Base-by-base conservation (phyloP, 2,113 vertebrate species). In the Heterochromis multidens region DNA sequence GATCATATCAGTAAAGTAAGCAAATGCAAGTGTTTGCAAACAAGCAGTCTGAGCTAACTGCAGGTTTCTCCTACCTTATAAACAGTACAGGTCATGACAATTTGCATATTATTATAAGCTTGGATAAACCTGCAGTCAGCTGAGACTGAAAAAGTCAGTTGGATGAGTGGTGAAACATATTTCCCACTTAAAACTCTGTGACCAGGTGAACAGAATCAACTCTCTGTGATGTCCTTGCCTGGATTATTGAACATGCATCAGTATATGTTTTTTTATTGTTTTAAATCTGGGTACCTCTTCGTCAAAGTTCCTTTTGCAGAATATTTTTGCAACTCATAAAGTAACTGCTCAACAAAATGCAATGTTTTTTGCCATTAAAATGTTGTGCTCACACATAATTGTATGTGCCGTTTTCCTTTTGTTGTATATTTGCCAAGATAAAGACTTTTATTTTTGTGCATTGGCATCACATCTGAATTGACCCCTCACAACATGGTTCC, bases 71-170 rank as follows among this genome's bases (percentile, higher is more conserved):
- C 56, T 25, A 58, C 23, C 56, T 58, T 58, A 58, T 59, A 27
- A 59, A 59, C 23, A 16, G 57, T 59, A 59, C 25, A 59, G 25
- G 13, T 8, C 58, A 17, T 7, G 29, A 0, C 25, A 59, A 14
- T 59, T 23, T 59, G 56, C 0, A 3, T 7, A 25, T 58, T 58
- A n/a, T n/a, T n/a, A n/a, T n/a, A 9, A 35, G 35, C 7, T 2
- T 9, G 35, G 35, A 8, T 2, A 35, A 35, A 35, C 35, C 33
- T 35, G 33, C n/a, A n/a, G n/a, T n/a, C n/a, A n/a, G n/a, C n/a
- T n/a, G n/a, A 35, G 33, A 35, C 33, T 35, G 33, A 6, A 35
- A 35, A 35, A 7, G 8, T 37, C 37, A 37, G 8, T 37, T 37
- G 37, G 8, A 37, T 37, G 37, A 10, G 37, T 37, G 37, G 9